Evolutionary conservation across 1,140 invertebrate species (phyloP), one percentile per base, ranked within the genome.

Genomic region (Coptotermes formosanus): DNA sequence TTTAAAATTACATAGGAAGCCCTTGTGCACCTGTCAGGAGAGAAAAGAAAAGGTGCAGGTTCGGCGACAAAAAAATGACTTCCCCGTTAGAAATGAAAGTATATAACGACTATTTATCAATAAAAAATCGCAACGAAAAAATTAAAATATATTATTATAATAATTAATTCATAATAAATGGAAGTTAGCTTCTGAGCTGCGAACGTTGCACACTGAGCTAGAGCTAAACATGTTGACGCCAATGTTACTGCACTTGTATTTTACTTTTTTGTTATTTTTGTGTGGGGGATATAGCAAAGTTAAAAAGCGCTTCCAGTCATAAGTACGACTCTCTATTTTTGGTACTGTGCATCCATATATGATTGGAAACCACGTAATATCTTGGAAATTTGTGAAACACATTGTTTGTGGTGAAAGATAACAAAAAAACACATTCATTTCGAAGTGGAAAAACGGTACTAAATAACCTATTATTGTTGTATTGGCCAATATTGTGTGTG

Each of bases 301-400:
- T 55, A 38, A 85, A 44, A 55, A 69, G 85, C 81, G 85, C 85
- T 85, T 85, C 85, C 85, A 85, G 69, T 44, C 45, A 85, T 48
- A 30, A 85, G 55, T 48, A 75, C 21, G 84, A 85, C 23, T 85
- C 38, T 59, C 30, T 85, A 85, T 85, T 85, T 85, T 85, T 85
- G 85, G 85, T 85, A 85, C 69, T 85, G 85, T 59, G 44, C 30
- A 64, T 32, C 44, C 85, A 75, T 32, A 75, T 55, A 85, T 59
- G 84, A 85, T 55, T 85, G 32, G 69, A 85, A 59, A 32, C 69
- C 19, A 23, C 25, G 59, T 21, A 64, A 21, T 64, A 64, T 64
- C 59, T 64, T 64, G 59, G 45, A 64, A 64, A 64, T 64, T 64
- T 64, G 59, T 64, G 59, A 23, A 64, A 64, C 25, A 64, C 19